Evolutionary conservation across 2,888 invertebrate species (phyloP).

Genomic region (Gerris lacustris): DNA sequence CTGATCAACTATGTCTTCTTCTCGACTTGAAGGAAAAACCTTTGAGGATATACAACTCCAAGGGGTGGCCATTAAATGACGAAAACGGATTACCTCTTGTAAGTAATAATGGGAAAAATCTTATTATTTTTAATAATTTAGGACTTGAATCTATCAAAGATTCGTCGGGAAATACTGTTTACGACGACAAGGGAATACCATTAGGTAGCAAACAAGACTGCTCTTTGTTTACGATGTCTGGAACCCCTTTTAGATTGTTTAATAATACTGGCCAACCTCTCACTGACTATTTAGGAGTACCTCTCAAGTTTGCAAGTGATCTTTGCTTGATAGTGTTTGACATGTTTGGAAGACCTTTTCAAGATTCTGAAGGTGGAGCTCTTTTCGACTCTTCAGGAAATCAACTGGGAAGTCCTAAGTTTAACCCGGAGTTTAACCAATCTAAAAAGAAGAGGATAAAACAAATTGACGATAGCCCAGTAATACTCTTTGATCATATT

Average conservation of each 20-base stretch:
- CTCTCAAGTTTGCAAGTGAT: constrained; percentile 20
- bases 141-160: too few species aligned
- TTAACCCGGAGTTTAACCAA: constrained; percentile 10
- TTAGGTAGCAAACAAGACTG: too few species aligned
- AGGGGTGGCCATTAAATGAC: constrained; percentile 19
- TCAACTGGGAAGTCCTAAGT: constrained; percentile 14
- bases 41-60: constrained; percentile 18
- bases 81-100: constrained; percentile 14
- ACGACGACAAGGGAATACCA: too few species aligned
- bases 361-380: constrained; percentile 16
- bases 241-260: constrained; percentile 20
- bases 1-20: constrained; percentile 2
- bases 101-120: constrained; percentile 12
- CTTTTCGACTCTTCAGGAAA: constrained; percentile 19
- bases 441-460: too few species aligned
- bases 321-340: constrained; percentile 18
- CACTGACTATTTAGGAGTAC: constrained; percentile 21
- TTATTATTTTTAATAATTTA: too few species aligned
- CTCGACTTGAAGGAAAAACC: constrained; percentile 9
- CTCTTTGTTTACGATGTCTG: constrained; percentile 8
- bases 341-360: constrained; percentile 18
- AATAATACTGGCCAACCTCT: constrained; percentile 21
- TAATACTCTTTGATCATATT: too few species aligned
- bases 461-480: too few species aligned
- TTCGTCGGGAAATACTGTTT: too few species aligned